These are phyloP conservation scores for Ursus arctos DNA, from an alignment of 2,113 vertebrate species.

Conservation along the genomic window DNA sequence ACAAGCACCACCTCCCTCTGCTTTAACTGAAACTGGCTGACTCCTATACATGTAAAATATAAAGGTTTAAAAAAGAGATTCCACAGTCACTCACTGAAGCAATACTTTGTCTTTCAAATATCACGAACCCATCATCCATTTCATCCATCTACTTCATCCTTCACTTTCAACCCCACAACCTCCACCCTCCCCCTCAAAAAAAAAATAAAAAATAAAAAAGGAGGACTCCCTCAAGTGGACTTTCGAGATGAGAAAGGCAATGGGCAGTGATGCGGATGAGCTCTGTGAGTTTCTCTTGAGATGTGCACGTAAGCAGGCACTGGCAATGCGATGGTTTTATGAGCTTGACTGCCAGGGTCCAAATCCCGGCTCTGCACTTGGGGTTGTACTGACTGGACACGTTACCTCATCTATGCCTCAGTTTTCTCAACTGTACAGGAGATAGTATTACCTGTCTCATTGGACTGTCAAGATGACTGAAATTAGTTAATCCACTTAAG, in stretches of 20 bases:
- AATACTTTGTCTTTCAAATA: conserved; percentile 22
- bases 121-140: background rate
- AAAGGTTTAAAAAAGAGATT: conserved; percentile 5
- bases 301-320: background rate
- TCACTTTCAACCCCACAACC: conserved; percentile 2
- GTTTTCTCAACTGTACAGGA: background rate
- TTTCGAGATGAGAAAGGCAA: background rate
- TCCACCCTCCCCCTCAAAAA: background rate
- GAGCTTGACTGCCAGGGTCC: background rate
- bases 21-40: conserved; percentile 75
- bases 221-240: background rate
- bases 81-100: background rate
- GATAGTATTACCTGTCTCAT: background rate
- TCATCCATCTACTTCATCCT: background rate
- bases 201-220: background rate
- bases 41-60: conserved; percentile 36
- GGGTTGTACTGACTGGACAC: background rate
- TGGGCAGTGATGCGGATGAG: background rate
- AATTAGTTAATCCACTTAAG: conserved; percentile 31
- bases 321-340: background rate
- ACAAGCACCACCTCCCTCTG: conserved; percentile 64
- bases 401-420: background rate
- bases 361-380: background rate
- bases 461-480: background rate
- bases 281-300: background rate